phyloP scores from a whole-genome alignment of 2,797 vertebrate species.

The Astyanax mexicanus region DNA sequence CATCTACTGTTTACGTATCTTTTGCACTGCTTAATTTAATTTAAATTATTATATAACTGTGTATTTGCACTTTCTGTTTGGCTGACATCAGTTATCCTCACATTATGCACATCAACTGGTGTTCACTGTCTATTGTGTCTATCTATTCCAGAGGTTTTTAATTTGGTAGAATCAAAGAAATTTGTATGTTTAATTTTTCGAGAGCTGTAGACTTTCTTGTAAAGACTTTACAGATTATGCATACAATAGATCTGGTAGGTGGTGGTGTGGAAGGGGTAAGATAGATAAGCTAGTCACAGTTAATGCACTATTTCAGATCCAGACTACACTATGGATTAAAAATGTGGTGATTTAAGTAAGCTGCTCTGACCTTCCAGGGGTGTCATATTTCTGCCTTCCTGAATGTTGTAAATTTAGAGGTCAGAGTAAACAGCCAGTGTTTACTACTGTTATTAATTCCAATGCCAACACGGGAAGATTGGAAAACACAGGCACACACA shows the following conservation, averaged over 20 bases:
- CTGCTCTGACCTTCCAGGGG: constrained; percentile 57
- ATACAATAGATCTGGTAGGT: background rate
- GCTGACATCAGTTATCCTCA: no score
- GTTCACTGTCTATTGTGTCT: no score
- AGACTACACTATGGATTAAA: background rate
- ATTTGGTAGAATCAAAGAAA: no score
- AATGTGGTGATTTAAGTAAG: constrained; percentile 8
- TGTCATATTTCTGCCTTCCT: constrained; percentile 31
- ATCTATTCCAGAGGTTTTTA: no score
- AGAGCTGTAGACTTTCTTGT: no score
- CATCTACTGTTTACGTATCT: no score
- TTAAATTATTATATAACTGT: no score
- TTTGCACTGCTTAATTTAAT: no score
- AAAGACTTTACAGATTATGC: no score
- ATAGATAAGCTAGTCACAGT: background rate
- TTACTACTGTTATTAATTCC: constrained; percentile 71
- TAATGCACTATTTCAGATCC: background rate
- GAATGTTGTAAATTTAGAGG: constrained; percentile 56
- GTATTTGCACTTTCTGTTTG: no score
- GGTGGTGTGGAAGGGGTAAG: background rate
- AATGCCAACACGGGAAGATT: constrained; percentile 54
- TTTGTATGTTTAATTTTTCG: no score
- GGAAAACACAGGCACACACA: background rate
- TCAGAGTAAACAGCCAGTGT: constrained; percentile 72
- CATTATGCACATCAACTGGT: no score